A percentile compares a stretch with the other conserved stretches of the same genome.
phyloP scores from a whole-genome alignment of 2,888 invertebrate genomes.

The Andrena flavipes region DNA sequence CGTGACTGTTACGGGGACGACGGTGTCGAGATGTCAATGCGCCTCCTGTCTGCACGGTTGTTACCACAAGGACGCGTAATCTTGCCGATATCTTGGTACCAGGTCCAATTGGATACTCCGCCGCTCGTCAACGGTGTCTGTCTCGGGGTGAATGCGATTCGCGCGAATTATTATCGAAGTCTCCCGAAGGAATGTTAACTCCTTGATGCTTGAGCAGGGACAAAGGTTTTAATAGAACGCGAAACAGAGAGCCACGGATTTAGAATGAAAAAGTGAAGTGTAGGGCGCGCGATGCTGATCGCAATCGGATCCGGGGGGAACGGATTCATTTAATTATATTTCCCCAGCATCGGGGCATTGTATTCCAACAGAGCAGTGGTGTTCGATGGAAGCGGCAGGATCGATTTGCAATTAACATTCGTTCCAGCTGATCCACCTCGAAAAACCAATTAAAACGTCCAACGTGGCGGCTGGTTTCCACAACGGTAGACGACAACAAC shows the following conservation, averaged over 20 bases:
- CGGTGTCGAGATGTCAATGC: slow-evolving; percentile 34
- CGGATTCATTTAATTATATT: slow-evolving; percentile 24
- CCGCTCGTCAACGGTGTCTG: background rate
- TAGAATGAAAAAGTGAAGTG: background rate
- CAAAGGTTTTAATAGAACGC: background rate
- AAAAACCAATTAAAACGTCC: slow-evolving; percentile 54
- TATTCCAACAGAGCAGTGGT: background rate
- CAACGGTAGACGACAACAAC: slow-evolving; percentile 57
- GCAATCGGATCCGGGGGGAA: background rate
- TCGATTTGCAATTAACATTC: slow-evolving; percentile 52
- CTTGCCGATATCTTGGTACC: slow-evolving; percentile 16
- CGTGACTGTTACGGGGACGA: slow-evolving; percentile 32
- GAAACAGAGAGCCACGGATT: background rate
- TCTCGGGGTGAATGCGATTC: background rate
- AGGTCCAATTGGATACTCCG: slow-evolving; percentile 15
- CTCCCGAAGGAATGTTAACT: too few species aligned
- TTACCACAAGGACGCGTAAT: slow-evolving; percentile 26
- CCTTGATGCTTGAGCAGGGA: too few species aligned
- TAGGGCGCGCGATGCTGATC: background rate
- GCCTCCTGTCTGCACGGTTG: slow-evolving; percentile 13
- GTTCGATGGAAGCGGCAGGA: background rate
- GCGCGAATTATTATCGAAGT: background rate
- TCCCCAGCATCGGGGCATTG: background rate
- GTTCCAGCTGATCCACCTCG: background rate
- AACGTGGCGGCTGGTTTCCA: slow-evolving; percentile 22